Base-by-base conservation (phyloP, 2,113 vertebrate species). In the Nothobranchius kuhntae region DNA sequence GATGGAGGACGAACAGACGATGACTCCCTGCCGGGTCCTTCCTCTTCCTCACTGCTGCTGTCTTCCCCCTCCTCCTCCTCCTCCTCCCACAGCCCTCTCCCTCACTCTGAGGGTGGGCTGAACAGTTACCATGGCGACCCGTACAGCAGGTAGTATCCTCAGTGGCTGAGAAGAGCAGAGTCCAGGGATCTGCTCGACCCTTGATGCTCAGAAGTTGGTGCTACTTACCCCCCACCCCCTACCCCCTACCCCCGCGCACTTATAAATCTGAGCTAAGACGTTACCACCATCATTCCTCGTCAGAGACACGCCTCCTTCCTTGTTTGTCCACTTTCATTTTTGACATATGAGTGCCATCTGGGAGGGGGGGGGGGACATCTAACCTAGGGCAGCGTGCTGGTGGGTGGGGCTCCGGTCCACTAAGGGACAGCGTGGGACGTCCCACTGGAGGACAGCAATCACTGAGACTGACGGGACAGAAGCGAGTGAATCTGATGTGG, bases 101-200 rank as follows among this genome's bases (percentile, higher is more conserved):
- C 84, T 8, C 57, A 56, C 0, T 30, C 53, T 1, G 50, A 67
- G 3, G 59, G 66, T 0, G 51, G 58, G 17, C 62, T 78, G 40
- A 70, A 64, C 58, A 56, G 78, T 83, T 91, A 90, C 73, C 71
- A 71, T 0, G 89, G 84, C 2, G 87, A 92, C 82, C 91, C 89
- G 1, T 92, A 93, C 64, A 90, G 92, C 77, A 92, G 93, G 91
- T 93, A 94, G 89, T 86, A 30, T 21, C 40, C 64, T 68, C 15
- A 5, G 54, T 46, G 81, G 68, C 73, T 26, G 0, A 53, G 53
- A 57, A 84, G 30, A 24, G 53, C 46, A 13, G 75, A 58, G 58
- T 56, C 60, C 51, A 61, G 70, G 90, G 86, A 89, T 87, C 92
- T 90, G 82, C 87, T 78, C 65, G 14, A 21, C 21, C 21, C 21